Percentiles rank a stretch among this genome's conserved stretches.
phyloP scores from a whole-genome alignment of 1,140 invertebrate genomes.

The Platorchestia sp. region DNA sequence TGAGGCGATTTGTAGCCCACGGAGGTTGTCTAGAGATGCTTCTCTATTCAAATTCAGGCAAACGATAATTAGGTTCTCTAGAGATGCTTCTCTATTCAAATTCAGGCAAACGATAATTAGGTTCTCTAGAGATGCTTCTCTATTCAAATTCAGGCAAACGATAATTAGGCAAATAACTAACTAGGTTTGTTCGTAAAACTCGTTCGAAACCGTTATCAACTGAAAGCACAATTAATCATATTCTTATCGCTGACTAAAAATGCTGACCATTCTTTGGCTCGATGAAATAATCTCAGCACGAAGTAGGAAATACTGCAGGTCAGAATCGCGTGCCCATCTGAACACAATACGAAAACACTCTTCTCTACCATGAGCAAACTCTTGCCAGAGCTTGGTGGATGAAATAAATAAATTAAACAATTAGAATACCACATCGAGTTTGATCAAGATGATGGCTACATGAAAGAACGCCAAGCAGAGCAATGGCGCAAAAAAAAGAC shows the following conservation, averaged over 20 bases:
- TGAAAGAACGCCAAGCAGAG: neutral
- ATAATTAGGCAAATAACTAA: neutral
- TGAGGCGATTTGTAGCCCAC: neutral
- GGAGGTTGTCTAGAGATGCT: neutral
- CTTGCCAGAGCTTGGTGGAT: neutral
- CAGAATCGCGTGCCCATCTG: neutral
- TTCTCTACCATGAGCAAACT: neutral
- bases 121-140: neutral
- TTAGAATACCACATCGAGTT: neutral
- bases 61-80: neutral
- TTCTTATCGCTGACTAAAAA: neutral
- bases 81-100: neutral
- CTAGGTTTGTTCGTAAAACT: neutral
- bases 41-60: neutral
- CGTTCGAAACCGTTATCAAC: neutral
- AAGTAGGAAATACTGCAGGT: neutral
- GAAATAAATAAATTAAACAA: neutral
- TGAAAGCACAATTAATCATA: neutral
- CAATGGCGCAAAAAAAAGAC: neutral
- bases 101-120: neutral
- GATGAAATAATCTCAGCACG: neutral
- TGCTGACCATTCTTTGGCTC: neutral
- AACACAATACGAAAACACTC: neutral
- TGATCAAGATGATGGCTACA: neutral
- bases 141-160: neutral